A percentile compares a stretch with the other conserved stretches of the same genome.
Evolutionary conservation across 2,113 vertebrate genomes (phyloP).

Genomic region (Grus americana): DNA sequence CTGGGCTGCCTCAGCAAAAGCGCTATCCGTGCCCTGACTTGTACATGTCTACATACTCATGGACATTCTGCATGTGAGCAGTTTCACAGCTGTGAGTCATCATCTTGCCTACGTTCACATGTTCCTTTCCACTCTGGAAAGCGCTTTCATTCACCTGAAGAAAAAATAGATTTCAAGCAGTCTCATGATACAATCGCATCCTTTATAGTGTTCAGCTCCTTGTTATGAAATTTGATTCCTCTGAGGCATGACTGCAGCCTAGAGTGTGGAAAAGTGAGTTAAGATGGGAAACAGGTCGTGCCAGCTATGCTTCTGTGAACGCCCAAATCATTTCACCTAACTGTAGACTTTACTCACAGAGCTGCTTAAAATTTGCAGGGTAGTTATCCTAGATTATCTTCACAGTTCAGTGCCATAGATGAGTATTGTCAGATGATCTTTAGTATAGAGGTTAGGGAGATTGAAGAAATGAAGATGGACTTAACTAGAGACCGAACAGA

Average conservation of each 20-base stretch:
- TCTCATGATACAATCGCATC: constrained; percentile 2
- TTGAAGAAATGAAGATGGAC: not conserved
- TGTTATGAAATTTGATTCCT: constrained; percentile 16
- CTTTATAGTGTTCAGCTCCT: not conserved
- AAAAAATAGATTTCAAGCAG: constrained; percentile 15
- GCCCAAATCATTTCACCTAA: not conserved
- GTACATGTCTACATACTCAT: not conserved
- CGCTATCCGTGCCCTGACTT: not conserved
- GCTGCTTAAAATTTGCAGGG: not conserved
- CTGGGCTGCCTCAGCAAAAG: not conserved
- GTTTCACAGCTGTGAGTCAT: constrained; percentile 56
- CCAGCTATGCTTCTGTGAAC: not conserved
- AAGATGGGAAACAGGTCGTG: not conserved
- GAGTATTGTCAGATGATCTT: not conserved
- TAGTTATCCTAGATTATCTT: not conserved
- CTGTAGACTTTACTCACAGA: not conserved
- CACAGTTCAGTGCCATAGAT: not conserved
- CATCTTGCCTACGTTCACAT: constrained; percentile 45
- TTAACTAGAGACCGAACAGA: not conserved
- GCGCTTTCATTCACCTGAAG: constrained; percentile 2
- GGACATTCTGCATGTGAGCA: not conserved
- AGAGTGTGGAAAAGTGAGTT: not conserved
- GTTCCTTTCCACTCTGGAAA: constrained; percentile 11
- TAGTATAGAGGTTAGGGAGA: not conserved
- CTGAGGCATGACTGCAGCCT: not conserved